phyloP scores from a whole-genome alignment of 2,888 invertebrate genomes.

The Eilema depressum region DNA sequence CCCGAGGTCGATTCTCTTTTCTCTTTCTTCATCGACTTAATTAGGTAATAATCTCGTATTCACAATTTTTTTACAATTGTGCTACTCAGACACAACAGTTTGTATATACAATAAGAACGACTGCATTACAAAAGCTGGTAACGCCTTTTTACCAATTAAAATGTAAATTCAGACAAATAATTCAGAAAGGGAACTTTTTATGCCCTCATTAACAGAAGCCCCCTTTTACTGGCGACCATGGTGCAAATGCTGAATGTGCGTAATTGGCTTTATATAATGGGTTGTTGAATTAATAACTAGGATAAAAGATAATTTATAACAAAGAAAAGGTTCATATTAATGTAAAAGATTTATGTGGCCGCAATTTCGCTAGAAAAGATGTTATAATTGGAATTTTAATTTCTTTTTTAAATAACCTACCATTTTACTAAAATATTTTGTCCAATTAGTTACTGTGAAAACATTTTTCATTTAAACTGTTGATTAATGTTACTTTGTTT shows the following conservation, averaged over 20 bases:
- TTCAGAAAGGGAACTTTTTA: constrained; percentile 71
- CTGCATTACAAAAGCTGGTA: constrained; percentile 58
- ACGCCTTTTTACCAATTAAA: constrained; percentile 74
- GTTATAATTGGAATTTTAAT: neutral
- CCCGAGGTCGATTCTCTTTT: too few species aligned
- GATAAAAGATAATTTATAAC: constrained; percentile 55
- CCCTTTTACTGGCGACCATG: constrained; percentile 62
- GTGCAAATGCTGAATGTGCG: constrained; percentile 68
- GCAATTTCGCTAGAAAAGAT: constrained; percentile 35
- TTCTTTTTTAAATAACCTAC: neutral
- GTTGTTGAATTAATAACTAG: constrained; percentile 63
- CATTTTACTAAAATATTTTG: neutral
- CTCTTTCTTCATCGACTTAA: too few species aligned
- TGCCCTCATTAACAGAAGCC: constrained; percentile 70
- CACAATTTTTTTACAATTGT: neutral
- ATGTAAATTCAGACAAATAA: constrained; percentile 75
- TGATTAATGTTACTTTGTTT: neutral
- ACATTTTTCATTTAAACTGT: neutral
- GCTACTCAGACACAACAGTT: neutral
- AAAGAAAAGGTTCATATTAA: constrained; percentile 46
- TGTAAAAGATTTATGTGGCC: constrained; percentile 43
- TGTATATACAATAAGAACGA: constrained; percentile 26
- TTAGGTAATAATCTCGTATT: neutral
- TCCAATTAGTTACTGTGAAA: neutral
- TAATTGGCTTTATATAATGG: constrained; percentile 68